These are phyloP conservation scores for Numida meleagris DNA, from an alignment of 2,113 vertebrate genomes.

Conservation along the genomic window DNA sequence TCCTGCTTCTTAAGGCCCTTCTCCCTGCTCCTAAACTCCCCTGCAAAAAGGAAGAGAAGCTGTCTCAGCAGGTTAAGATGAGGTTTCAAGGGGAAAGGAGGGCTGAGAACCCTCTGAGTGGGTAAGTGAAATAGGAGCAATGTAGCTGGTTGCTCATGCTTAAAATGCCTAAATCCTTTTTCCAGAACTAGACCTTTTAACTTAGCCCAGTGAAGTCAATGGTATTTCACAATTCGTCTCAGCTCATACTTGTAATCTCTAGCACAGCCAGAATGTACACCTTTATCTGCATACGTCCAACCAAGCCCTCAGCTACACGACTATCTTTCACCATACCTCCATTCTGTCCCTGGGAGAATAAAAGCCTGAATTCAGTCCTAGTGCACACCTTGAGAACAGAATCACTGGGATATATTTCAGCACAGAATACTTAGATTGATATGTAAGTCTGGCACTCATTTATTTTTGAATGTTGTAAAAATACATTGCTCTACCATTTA, in stretches of 20 bases:
- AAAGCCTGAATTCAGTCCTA: background rate
- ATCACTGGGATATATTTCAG: background rate
- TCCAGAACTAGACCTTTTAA: background rate
- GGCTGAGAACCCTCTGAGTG: background rate
- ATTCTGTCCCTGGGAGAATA: background rate
- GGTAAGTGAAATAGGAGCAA: background rate
- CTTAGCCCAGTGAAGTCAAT: background rate
- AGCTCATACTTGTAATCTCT: background rate
- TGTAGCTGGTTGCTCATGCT: background rate
- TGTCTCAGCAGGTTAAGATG: background rate
- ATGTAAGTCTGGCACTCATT: background rate
- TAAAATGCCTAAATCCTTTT: background rate
- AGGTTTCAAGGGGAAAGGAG: background rate
- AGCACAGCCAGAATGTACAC: background rate
- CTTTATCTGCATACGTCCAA: background rate
- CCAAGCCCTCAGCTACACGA: background rate
- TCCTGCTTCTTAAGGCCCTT: background rate
- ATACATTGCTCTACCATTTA: background rate
- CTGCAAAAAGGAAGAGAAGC: background rate
- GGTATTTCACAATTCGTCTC: background rate
- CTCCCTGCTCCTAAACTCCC: background rate
- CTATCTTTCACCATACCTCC: background rate
- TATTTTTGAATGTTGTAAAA: constrained; percentile 29
- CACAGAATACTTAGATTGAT: background rate
- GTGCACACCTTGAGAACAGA: background rate